Percentiles rank a stretch among this genome's conserved stretches.
Conservation (phyloP, 2,113 vertebrate species). For the Platichthys flesus region DNA sequence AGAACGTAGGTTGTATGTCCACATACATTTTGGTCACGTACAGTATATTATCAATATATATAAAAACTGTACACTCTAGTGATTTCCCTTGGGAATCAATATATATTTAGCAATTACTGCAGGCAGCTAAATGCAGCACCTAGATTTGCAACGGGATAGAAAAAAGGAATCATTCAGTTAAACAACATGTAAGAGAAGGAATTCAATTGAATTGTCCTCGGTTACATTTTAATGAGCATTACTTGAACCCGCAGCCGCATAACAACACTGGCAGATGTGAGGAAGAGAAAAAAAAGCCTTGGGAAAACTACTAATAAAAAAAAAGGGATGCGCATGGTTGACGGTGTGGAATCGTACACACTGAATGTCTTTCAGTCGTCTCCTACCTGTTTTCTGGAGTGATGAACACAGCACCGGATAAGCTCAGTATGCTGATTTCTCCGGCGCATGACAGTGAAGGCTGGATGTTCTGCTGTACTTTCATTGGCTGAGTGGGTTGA, state of each 20-base stretch:
- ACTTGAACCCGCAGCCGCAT: not conserved
- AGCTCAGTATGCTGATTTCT: slow-evolving; percentile 45
- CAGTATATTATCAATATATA: not conserved
- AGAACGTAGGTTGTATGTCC: not conserved
- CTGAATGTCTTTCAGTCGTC: slow-evolving; percentile 5
- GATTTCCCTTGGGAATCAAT: not conserved
- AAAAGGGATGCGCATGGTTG: slow-evolving; percentile 15
- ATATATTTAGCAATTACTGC: too few species aligned
- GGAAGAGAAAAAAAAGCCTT: not conserved
- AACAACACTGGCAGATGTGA: not conserved
- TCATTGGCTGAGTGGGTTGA: slow-evolving; percentile 52
- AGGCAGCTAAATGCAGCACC: not conserved
- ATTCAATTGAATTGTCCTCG: not conserved
- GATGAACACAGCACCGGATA: slow-evolving; percentile 15
- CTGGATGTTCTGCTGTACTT: slow-evolving; percentile 26
- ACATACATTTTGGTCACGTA: not conserved
- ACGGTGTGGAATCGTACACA: not conserved
- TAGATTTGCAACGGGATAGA: not conserved
- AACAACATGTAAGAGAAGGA: not conserved
- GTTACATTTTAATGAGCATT: slow-evolving; percentile 7
- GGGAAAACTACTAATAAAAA: not conserved
- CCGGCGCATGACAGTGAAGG: slow-evolving; percentile 31
- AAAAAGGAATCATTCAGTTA: not conserved
- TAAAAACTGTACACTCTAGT: not conserved
- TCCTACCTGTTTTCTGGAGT: slow-evolving; percentile 18